phyloP scores from a whole-genome alignment of 1,140 invertebrate species.

The Oedothorax gibbosus region DNA sequence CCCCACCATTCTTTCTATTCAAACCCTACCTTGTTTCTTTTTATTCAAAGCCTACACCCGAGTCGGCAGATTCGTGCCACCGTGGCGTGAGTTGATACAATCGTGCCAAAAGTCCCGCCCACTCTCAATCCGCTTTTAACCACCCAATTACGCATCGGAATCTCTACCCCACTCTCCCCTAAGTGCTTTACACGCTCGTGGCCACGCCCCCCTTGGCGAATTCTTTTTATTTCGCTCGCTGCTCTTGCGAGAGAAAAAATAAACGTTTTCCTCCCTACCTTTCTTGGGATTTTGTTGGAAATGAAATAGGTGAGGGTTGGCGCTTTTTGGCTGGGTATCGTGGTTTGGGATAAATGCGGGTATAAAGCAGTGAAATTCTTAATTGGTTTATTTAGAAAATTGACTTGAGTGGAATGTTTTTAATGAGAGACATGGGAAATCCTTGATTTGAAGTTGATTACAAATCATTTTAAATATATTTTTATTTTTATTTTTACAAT shows the following conservation, averaged over 20 bases:
- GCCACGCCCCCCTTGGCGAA: conserved; percentile 50
- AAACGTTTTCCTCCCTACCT: neutral
- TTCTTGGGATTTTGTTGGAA: conserved; percentile 19
- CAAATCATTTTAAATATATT: no score
- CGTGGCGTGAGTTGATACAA: conserved; percentile 39
- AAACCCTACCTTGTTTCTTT: no score
- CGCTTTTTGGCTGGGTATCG: neutral
- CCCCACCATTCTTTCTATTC: no score
- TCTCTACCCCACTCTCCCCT: conserved; percentile 30
- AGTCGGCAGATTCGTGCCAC: conserved; percentile 31
- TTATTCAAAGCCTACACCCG: no score
- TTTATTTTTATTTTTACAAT: no score
- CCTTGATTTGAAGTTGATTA: no score
- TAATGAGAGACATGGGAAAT: no score
- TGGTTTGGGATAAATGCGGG: neutral
- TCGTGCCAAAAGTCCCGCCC: conserved; percentile 54
- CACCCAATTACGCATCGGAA: conserved; percentile 61
- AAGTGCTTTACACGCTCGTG: conserved; percentile 48
- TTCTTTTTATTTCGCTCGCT: conserved; percentile 1
- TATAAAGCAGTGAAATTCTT: no score
- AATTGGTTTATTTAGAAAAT: no score
- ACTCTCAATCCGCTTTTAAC: conserved; percentile 61
- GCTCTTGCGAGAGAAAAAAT: neutral
- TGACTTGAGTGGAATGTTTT: no score
- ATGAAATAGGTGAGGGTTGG: neutral